phyloP scores from a whole-genome alignment of 2,113 vertebrate genomes.

The Tringa solitaria region DNA sequence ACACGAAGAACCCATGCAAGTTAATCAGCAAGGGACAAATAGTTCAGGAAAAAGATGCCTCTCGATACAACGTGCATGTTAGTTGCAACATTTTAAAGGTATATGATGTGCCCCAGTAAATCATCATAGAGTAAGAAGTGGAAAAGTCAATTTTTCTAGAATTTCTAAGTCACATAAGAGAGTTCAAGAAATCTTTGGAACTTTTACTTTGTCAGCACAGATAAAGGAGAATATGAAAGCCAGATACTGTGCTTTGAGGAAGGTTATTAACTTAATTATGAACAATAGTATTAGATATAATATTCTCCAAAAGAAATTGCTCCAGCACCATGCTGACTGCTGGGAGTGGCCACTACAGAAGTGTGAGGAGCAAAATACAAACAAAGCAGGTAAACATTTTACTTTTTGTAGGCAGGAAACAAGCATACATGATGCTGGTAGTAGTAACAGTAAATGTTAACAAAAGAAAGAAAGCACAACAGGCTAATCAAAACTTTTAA shows the following conservation, averaged over 20 bases:
- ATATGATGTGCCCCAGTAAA: not conserved
- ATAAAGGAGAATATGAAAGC: not conserved
- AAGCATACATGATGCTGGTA: not conserved
- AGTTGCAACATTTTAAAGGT: not conserved
- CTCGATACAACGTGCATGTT: not conserved
- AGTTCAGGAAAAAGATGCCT: not conserved
- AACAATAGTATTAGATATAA: not conserved
- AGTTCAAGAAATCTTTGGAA: not conserved
- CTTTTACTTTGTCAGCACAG: not conserved
- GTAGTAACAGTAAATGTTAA: not conserved
- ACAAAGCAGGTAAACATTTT: not conserved
- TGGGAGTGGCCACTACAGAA: not conserved
- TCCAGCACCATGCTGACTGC: not conserved
- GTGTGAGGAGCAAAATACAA: not conserved
- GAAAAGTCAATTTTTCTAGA: not conserved
- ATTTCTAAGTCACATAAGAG: not conserved
- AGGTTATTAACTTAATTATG: not conserved
- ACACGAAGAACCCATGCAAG: not conserved
- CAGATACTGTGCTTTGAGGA: not conserved
- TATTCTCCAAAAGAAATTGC: not conserved
- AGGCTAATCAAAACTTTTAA: not conserved
- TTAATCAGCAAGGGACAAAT: not conserved
- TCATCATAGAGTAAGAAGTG: not conserved
- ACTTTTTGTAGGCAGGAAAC: not conserved
- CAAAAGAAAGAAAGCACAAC: not conserved